Percentiles rank a stretch among this genome's conserved stretches.
These are phyloP conservation scores for Conus betulinus DNA, from an alignment of 1,140 invertebrate genomes.

Conservation along the genomic window DNA sequence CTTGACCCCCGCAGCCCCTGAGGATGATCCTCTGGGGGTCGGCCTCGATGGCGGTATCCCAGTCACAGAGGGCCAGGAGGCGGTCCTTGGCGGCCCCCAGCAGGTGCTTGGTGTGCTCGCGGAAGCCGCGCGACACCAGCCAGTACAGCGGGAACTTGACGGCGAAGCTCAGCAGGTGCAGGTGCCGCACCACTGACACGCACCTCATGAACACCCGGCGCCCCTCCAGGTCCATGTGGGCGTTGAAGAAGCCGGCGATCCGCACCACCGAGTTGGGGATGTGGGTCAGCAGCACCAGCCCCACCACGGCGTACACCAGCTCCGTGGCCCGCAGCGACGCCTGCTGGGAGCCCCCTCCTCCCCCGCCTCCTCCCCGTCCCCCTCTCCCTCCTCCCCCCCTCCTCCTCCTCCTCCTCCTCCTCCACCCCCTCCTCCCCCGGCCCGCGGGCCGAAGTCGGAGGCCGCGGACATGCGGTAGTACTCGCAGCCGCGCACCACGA, in stretches of 20 bases:
- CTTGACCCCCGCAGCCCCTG: neutral
- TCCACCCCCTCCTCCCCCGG: neutral
- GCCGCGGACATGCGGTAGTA: slow-evolving; percentile 45
- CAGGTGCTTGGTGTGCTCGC: neutral
- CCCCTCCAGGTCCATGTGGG: neutral
- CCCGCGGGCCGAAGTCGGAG: neutral
- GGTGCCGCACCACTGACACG: neutral
- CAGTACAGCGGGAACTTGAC: slow-evolving; percentile 23
- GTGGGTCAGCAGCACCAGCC: slow-evolving; percentile 1
- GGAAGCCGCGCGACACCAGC: slow-evolving; percentile 1
- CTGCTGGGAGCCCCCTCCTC: neutral
- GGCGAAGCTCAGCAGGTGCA: slow-evolving; percentile 23
- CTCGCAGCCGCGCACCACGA: slow-evolving; percentile 44
- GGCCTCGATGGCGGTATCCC: neutral
- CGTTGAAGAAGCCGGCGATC: slow-evolving; percentile 18
- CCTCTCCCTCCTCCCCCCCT: neutral
- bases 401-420: neutral
- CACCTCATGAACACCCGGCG: neutral
- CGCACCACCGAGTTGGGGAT: neutral
- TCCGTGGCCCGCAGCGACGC: neutral
- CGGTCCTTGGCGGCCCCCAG: neutral
- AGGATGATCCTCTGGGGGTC: slow-evolving; percentile 21
- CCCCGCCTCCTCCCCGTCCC: neutral
- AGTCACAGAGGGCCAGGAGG: neutral
- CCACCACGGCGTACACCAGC: slow-evolving; percentile 2